Evolutionary conservation across 2,888 invertebrate genomes (phyloP), one percentile per base, ranked within the genome.

Genomic region (Fragum fragum): DNA sequence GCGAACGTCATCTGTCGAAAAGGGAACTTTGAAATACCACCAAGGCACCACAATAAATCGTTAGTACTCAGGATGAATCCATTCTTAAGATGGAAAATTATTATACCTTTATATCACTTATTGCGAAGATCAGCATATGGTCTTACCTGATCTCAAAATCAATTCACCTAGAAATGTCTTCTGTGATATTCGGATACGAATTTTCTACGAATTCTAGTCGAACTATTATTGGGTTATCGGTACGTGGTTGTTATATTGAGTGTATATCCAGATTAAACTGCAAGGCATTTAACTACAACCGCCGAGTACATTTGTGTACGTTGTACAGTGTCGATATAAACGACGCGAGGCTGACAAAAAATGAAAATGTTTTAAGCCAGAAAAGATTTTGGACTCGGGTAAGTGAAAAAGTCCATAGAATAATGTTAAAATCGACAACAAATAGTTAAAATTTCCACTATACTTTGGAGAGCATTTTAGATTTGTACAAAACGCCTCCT

Each of bases 331-430:
- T 18, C 18, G 61, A 61, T 32, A 28, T 32, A 6, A 29, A 14
- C 16, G 18, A 16, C 5, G n/a, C 32, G 29, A 14, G 1, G 14
- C 11, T 32, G 29, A n/a, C 7, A 7, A 1, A 32, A 7, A 61
- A 32, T 21, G 6, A 32, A 6, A 32, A 61, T 1, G 18, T 18
- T 32, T 32, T n/a, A 7, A 32, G 36, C 7, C 28, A 61, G n/a
- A 61, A 61, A 28, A 61, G 61, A 61, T 61, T 61, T 18, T 61
- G 61, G 61, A 61, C 61, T 28, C 16, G 16, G 32, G 61, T 61
- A 32, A 32, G n/a, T n/a, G 32, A 28, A 16, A 9, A 39, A n/a
- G n/a, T n/a, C n/a, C n/a, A n/a, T n/a, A n/a, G n/a, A n/a, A n/a
- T n/a, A n/a, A n/a, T n/a, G n/a, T n/a, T n/a, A n/a, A n/a, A n/a